These are phyloP conservation scores for Diarsia brunnea DNA, from an alignment of 2,888 invertebrate species.

Conservation along the genomic window DNA sequence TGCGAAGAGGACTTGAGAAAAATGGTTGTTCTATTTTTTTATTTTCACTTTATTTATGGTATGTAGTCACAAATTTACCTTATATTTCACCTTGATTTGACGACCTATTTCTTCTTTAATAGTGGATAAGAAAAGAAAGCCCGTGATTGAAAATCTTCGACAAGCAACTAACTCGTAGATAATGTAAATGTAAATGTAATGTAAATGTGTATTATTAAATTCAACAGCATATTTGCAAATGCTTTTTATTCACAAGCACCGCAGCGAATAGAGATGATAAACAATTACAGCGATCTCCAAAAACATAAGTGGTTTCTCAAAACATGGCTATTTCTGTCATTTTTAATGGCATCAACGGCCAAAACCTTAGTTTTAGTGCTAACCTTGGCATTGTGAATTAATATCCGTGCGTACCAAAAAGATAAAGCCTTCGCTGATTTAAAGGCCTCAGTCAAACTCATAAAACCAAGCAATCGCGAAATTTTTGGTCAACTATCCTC, in stretches of 20 bases:
- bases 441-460: slow-evolving; percentile 31
- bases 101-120: background rate
- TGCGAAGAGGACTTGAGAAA: background rate
- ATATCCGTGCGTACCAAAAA: slow-evolving; percentile 14
- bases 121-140: background rate
- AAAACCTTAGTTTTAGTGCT: slow-evolving; percentile 3
- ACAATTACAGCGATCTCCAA: no score
- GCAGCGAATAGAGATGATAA: background rate
- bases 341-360: background rate
- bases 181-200: no score
- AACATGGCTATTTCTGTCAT: slow-evolving; percentile 2
- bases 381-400: slow-evolving; percentile 34
- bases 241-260: background rate
- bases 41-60: no score
- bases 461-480: slow-evolving; percentile 49
- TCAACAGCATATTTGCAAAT: background rate
- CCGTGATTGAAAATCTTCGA: background rate
- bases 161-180: background rate
- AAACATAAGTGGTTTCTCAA: background rate
- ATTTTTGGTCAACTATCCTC: slow-evolving; percentile 25
- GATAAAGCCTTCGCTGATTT: slow-evolving; percentile 33
- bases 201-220: background rate
- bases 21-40: background rate
- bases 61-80: background rate
- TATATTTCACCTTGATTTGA: no score